Evolutionary conservation across 2,888 invertebrate genomes (phyloP), one percentile per base, ranked within the genome.

Genomic region (Tribolium freemani): DNA sequence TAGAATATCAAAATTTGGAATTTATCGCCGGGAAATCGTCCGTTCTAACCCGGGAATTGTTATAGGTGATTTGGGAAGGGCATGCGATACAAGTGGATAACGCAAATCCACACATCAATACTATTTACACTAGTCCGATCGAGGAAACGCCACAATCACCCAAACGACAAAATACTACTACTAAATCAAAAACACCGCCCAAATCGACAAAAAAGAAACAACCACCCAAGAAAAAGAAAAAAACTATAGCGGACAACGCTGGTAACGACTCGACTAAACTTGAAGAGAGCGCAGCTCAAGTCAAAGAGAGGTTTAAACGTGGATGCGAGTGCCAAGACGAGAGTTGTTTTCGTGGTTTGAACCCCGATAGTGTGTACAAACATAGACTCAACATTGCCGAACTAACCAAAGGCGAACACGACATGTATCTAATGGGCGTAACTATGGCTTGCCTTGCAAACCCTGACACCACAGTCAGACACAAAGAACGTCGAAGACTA

Each of bases 371-470:
- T 78, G 93, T 94, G 0, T 94, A 93, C 82, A 90, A 91, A 57
- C 94, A 94, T 83, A 88, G 94, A 77, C 86, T 94, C 44, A 94
- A 94, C 80, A 93, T 94, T 73, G 94, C 94, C 0, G 94, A 94
- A 84, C 83, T 94, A 71, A 94, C 94, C 0, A 93, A 94, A 86
- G 93, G 92, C 68, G 94, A 94, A 84, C 94, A 94, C 84, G 94
- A 94, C 84, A 94, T 94, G 94, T 94, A 94, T 83, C 87, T 94
- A 79, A 94, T 94, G 94, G 94, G 94, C n/a, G 92, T 94, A 30
- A 93, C 93, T 1, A 93, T 93, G 93, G 93, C 93, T 0, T 93
- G 93, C 79, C 87, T 94, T 76, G 92, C 93, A 0, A 93, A 94
- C 84, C 92, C 92, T 11, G 91, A 92, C 68, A 92, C 91, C 72